These are phyloP conservation scores for Hesperophylax magnus DNA, from an alignment of 1,140 invertebrate species.

Conservation along the genomic window DNA sequence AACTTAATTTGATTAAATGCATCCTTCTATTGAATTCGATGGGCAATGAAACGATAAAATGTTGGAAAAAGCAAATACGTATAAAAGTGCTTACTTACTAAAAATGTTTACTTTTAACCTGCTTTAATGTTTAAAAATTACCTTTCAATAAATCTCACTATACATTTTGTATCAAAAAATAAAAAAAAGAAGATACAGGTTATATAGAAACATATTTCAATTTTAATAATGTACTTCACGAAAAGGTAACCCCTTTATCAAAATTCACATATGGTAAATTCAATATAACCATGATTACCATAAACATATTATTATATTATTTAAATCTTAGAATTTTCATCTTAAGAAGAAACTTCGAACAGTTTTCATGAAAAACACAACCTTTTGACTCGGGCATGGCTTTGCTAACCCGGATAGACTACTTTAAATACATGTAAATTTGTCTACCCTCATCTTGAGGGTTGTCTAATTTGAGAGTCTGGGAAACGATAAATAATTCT, in stretches of 20 bases:
- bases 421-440: constrained; percentile 19
- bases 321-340: constrained; percentile 15
- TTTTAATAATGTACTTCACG: neutral
- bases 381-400: neutral
- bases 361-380: constrained; percentile 8
- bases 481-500: too few species aligned
- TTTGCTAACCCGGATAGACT: constrained; percentile 8
- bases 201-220: neutral
- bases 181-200: neutral
- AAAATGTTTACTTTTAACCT: too few species aligned
- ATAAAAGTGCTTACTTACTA: too few species aligned
- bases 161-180: too few species aligned
- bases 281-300: constrained; percentile 3
- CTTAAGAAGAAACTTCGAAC: neutral
- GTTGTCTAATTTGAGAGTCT: neutral
- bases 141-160: too few species aligned
- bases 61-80: too few species aligned
- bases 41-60: too few species aligned
- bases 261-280: neutral
- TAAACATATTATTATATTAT: constrained; percentile 3
- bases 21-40: neutral
- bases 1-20: too few species aligned
- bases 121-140: too few species aligned
- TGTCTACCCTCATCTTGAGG: constrained; percentile 2
- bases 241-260: neutral